phyloP scores from a whole-genome alignment of 1,140 invertebrate genomes.

The Eueides isabella region DNA sequence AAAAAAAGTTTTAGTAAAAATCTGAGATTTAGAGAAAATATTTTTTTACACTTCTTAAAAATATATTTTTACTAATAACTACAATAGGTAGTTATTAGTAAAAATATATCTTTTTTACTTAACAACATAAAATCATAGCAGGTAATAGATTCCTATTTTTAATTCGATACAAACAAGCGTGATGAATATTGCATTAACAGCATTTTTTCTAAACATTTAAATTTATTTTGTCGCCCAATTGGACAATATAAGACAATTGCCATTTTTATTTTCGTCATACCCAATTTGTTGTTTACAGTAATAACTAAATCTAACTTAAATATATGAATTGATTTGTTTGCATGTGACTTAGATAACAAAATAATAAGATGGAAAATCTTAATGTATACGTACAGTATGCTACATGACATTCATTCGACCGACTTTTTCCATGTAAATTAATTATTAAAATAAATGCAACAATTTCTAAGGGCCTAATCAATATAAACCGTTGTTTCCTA shows the following conservation, averaged over 20 bases:
- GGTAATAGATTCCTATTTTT: not conserved
- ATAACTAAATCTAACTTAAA: not conserved
- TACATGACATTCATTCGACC: conserved; percentile 7
- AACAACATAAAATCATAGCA: no score
- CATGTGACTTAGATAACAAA: not conserved
- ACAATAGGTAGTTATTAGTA: no score
- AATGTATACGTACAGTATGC: not conserved
- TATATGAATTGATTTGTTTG: not conserved
- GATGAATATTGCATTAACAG: not conserved
- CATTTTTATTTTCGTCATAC: not conserved
- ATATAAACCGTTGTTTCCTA: not conserved
- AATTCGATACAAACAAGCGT: not conserved
- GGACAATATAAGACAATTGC: not conserved
- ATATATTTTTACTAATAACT: no score
- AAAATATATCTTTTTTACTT: no score
- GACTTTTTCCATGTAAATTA: not conserved
- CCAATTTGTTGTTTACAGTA: not conserved
- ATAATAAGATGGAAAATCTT: not conserved
- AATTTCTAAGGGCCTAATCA: not conserved
- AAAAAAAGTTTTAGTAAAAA: no score
- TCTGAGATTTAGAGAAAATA: no score
- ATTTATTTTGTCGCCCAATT: not conserved
- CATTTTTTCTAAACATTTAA: not conserved
- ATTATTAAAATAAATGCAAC: not conserved
- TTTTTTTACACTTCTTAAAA: no score